Conservation (phyloP, 2,888 invertebrate genomes). For the Bellardia bayeri region DNA sequence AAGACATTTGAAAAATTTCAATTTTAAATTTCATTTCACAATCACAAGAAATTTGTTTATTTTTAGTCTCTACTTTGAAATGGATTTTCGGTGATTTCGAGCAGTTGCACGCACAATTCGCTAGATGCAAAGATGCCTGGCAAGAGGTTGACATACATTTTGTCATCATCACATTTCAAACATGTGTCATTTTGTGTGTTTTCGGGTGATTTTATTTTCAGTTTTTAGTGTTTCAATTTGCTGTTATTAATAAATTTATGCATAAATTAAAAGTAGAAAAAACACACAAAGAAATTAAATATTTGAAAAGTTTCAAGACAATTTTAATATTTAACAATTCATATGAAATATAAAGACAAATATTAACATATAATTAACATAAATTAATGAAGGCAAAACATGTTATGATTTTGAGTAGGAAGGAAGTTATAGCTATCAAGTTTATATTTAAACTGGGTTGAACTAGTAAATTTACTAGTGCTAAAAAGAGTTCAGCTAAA, state of each 20-base stretch:
- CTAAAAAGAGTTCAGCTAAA: too few relatives aligned
- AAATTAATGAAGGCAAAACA: neutral
- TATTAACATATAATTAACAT: neutral
- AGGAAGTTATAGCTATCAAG: neutral
- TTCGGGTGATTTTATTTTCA: neutral
- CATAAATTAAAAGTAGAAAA: neutral
- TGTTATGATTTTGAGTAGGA: neutral
- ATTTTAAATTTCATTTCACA: conserved; percentile 12
- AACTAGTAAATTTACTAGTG: too few relatives aligned
- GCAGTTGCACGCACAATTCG: neutral
- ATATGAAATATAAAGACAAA: neutral
- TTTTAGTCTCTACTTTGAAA: neutral
- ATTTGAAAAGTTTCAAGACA: neutral
- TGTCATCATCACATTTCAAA: neutral
- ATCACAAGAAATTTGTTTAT: conserved; percentile 11
- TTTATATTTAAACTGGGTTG: too few relatives aligned
- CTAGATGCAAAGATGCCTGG: neutral
- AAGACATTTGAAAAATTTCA: conserved; percentile 36
- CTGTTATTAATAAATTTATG: neutral
- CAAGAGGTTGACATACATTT: conserved; percentile 4
- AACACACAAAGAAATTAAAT: neutral
- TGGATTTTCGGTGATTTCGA: neutral
- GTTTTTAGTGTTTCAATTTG: neutral
- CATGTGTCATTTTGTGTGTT: neutral
- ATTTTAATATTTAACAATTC: neutral